phyloP scores from a whole-genome alignment of 2,113 vertebrate genomes.

The Apodemus sylvaticus region DNA sequence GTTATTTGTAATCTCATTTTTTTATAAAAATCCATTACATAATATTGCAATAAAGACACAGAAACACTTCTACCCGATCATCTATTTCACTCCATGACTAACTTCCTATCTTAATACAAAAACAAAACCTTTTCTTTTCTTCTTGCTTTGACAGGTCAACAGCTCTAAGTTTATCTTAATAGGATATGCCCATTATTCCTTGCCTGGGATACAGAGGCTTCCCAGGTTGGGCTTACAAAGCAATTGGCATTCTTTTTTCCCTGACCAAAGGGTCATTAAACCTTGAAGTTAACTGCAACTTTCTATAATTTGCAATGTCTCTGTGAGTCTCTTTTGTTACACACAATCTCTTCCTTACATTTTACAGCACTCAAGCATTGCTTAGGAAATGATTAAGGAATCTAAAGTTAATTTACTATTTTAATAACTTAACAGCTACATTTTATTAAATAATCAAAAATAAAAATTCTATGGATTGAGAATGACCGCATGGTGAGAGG shows the following conservation, averaged over 20 bases:
- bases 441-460: slow-evolving; percentile 49
- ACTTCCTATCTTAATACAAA: slow-evolving; percentile 39
- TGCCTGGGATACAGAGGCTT: slow-evolving; percentile 30
- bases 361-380: slow-evolving; percentile 54
- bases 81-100: slow-evolving; percentile 57
- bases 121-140: background rate
- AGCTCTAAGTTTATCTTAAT: background rate
- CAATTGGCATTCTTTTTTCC: background rate
- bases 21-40: slow-evolving; percentile 70
- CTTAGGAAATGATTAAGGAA: slow-evolving; percentile 50
- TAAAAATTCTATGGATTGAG: slow-evolving; percentile 10
- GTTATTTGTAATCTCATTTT: slow-evolving; percentile 72
- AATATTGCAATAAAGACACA: slow-evolving; percentile 38
- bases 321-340: slow-evolving; percentile 11
- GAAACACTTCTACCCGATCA: background rate
- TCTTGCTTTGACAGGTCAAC: slow-evolving; percentile 36
- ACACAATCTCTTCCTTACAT: background rate
- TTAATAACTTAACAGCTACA: slow-evolving; percentile 56
- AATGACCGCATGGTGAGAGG: slow-evolving; percentile 27
- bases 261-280: slow-evolving; percentile 2
- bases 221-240: background rate
- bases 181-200: slow-evolving; percentile 4
- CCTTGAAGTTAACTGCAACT: background rate
- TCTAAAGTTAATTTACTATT: slow-evolving; percentile 51
- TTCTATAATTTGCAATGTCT: slow-evolving; percentile 5